phyloP scores from a whole-genome alignment of 2,797 vertebrate genomes.

The Numenius phaeopus region DNA sequence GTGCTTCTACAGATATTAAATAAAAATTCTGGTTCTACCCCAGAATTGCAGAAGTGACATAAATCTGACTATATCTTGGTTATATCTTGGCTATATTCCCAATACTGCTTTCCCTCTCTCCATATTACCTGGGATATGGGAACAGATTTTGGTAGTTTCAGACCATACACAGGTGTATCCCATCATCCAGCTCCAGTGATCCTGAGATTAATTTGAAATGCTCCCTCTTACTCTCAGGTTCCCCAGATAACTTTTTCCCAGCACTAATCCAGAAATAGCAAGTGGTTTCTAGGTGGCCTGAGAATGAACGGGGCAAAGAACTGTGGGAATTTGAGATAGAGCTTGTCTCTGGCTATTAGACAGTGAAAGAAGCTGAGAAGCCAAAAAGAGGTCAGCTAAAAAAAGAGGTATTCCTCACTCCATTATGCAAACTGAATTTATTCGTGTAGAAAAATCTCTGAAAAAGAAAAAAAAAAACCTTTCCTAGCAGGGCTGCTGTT shows the following conservation, averaged over 20 bases:
- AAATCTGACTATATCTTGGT: not conserved
- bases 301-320: slow-evolving; percentile 13
- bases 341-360: slow-evolving; percentile 51
- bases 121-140: not conserved
- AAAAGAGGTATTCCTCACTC: slow-evolving; percentile 53
- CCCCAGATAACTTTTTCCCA: not conserved
- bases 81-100: fast-evolving
- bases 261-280: slow-evolving; percentile 51
- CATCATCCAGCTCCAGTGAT: not conserved
- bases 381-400: slow-evolving; percentile 64
- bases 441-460: slow-evolving; percentile 25
- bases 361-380: slow-evolving; percentile 55
- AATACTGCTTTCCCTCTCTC: not conserved
- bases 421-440: slow-evolving; percentile 53
- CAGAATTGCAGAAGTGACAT: not conserved
- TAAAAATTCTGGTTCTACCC: not conserved
- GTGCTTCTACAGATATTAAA: not conserved
- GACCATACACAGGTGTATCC: not conserved
- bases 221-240: not conserved
- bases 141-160: not conserved
- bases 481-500: not conserved
- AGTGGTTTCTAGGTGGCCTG: slow-evolving; percentile 28
- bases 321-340: slow-evolving; percentile 40
- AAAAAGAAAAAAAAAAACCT: not conserved
- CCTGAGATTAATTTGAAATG: not conserved